Base-by-base conservation (phyloP, 37 sponge, comb jelly and placozoan genomes). In the Amphimedon queenslandica region DNA sequence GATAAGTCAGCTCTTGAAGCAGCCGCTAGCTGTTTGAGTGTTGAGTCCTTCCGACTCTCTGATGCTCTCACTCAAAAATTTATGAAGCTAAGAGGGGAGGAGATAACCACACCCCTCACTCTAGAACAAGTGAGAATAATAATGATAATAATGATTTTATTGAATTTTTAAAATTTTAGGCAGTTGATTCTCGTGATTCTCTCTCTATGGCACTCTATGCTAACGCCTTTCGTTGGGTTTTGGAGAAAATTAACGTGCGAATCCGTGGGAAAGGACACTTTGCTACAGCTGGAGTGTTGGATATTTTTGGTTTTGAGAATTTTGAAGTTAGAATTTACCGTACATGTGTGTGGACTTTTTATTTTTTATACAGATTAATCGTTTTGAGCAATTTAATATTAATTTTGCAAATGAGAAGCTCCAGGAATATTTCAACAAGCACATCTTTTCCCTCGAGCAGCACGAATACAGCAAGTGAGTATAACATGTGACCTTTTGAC, bases 351-450 rank as follows among this genome's bases (percentile, higher is more conserved):
- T n/a, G n/a, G n/a, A n/a, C n/a, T n/a, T 16, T 63, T 10, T 63
- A 8, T 29, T 29, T 24, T 10, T 29, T 53, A 5, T 25, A 37
- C 40, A 81, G 77, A 76, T 88, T 47, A 98, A 98, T 73, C 73
- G 95, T 28, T 98, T 94, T 70, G 99, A 98, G 55, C 99, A 98
- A 88, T 98, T 98, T 81, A 94, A 94, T 82, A 98, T 98, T 75
- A 98, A 98, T 82, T 98, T 92, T 81, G 99, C 99, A 70, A 98
- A 98, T 78, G 99, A 98, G 82, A 98, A 98, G 78, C 81, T 98
- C 1, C 99, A 98, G 78, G 90, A 94, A 68, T 98, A 90, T 72
- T 98, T 98, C 88, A 98, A 98, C 93, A 94, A 92, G 42, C 99
- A 98, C 90, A 98, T 98, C 71, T 98, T 98, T 82, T 94, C 95